These are phyloP conservation scores for Ephydatia muelleri DNA, from an alignment of 37 sponge, comb jelly and placozoan species.

Conservation along the genomic window DNA sequence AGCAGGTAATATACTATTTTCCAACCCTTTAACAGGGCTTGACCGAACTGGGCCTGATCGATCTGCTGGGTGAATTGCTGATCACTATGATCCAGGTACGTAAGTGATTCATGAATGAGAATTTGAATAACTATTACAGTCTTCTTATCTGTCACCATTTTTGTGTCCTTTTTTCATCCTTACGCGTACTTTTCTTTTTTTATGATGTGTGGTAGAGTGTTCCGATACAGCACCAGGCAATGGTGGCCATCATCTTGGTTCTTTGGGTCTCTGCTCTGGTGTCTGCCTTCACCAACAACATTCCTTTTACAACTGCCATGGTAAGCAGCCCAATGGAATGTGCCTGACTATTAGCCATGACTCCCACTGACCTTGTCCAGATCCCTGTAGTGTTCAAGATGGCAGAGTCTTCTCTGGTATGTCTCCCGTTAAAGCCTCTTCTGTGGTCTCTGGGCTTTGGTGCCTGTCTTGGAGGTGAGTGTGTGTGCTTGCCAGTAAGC, in stretches of 20 bases:
- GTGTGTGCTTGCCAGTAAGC: background rate
- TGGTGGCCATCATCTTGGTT: constrained; percentile 88
- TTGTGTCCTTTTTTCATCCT: no score
- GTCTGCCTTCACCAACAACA: constrained; percentile 98
- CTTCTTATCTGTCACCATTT: no score
- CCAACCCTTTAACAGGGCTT: constrained; percentile 38
- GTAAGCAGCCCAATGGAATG: constrained; percentile 17
- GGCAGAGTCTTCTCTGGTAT: constrained; percentile 67
- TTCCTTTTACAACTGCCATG: constrained; percentile 98
- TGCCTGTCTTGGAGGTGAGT: constrained; percentile 95
- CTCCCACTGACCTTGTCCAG: constrained; percentile 15
- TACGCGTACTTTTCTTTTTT: no score
- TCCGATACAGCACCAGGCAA: constrained; percentile 57
- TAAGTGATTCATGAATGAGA: no score
- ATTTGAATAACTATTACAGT: no score
- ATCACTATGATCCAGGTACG: constrained; percentile 57
- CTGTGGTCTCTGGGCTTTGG: constrained; percentile 98
- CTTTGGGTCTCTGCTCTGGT: constrained; percentile 95
- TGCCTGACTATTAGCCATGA: background rate
- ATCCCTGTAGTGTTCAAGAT: constrained; percentile 91
- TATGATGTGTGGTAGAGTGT: constrained; percentile 38
- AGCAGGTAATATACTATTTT: background rate
- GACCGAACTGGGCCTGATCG: constrained; percentile 83
- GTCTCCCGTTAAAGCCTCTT: constrained; percentile 81
- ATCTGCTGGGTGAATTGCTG: constrained; percentile 66